A percentile compares a stretch with the other conserved stretches of the same genome.
Conservation (phyloP, 2,797 vertebrate genomes). For the Rachycentron canadum region DNA sequence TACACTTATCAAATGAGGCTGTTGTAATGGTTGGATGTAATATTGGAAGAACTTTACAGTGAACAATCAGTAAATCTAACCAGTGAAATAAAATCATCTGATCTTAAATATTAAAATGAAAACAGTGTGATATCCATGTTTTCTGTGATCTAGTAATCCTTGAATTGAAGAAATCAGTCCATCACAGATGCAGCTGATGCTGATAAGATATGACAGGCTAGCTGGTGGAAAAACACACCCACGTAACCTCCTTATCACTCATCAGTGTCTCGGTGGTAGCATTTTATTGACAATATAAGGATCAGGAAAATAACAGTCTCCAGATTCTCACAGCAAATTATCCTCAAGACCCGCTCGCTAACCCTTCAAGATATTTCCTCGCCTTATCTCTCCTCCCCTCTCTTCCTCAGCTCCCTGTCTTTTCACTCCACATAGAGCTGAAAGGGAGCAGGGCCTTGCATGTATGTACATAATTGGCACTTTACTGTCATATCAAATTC, state of each 20-base stretch:
- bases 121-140: conserved; percentile 14
- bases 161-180: conserved; percentile 43
- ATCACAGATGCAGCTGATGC: conserved; percentile 53
- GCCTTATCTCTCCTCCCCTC: conserved; percentile 57
- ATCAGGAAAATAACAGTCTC: conserved; percentile 63
- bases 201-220: conserved; percentile 65
- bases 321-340: conserved; percentile 57
- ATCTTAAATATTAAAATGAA: conserved; percentile 31
- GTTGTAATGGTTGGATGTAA: neutral
- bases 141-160: conserved; percentile 43
- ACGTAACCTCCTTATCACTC: conserved; percentile 60
- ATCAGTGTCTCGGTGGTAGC: conserved; percentile 42
- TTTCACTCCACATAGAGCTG: conserved; percentile 53
- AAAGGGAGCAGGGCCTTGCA: conserved; percentile 70
- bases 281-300: conserved; percentile 68
- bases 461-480: conserved; percentile 84
- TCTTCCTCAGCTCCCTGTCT: conserved; percentile 57
- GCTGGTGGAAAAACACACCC: conserved; percentile 34
- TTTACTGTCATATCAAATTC: conserved; percentile 88
- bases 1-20: conserved; percentile 5
- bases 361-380: conserved; percentile 56
- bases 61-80: conserved; percentile 21
- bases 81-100: conserved; percentile 32
- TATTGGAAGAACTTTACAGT: neutral
- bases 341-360: conserved; percentile 39